Conservation (phyloP, 2,113 vertebrate species). For the Aphyosemion australe region DNA sequence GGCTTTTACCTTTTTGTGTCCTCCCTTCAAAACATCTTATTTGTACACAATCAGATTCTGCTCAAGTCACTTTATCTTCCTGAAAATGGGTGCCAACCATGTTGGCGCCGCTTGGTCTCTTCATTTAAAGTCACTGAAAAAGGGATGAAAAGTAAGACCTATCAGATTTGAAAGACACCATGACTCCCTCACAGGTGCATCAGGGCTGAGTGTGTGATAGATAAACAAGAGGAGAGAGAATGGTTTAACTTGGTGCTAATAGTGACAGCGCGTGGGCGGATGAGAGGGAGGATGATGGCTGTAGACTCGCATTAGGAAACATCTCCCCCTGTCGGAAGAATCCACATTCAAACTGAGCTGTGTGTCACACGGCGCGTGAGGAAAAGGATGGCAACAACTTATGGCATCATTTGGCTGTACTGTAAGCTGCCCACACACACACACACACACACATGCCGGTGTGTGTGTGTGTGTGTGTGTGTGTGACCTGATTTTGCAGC, state of each 20-base stretch:
- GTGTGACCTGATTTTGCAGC: conserved; percentile 47
- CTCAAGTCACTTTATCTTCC: conserved; percentile 37
- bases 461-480: neutral
- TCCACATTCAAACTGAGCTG: conserved; percentile 21
- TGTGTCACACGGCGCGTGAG: conserved; percentile 31
- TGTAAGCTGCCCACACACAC: conserved; percentile 29
- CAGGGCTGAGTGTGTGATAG: conserved; percentile 55
- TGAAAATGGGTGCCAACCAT: conserved; percentile 36
- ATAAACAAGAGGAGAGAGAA: conserved; percentile 72
- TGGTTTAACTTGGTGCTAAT: conserved; percentile 71
- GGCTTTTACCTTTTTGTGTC: conserved; percentile 43
- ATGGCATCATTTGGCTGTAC: conserved; percentile 55
- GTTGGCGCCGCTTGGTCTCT: conserved; percentile 41
- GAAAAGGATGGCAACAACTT: conserved; percentile 48
- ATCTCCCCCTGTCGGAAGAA: conserved; percentile 80
- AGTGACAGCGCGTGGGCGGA: conserved; percentile 71
- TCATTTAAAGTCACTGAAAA: conserved; percentile 14
- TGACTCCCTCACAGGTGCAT: conserved; percentile 44
- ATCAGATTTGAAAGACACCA: conserved; percentile 43
- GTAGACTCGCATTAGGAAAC: conserved; percentile 74
- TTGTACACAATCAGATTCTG: conserved; percentile 42
- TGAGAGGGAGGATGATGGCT: conserved; percentile 44
- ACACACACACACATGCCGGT: neutral
- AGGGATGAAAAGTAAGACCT: conserved; percentile 23
- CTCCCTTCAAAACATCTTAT: conserved; percentile 39